These are phyloP conservation scores for Dallia pectoralis DNA, from an alignment of 2,797 vertebrate genomes.

Conservation along the genomic window DNA sequence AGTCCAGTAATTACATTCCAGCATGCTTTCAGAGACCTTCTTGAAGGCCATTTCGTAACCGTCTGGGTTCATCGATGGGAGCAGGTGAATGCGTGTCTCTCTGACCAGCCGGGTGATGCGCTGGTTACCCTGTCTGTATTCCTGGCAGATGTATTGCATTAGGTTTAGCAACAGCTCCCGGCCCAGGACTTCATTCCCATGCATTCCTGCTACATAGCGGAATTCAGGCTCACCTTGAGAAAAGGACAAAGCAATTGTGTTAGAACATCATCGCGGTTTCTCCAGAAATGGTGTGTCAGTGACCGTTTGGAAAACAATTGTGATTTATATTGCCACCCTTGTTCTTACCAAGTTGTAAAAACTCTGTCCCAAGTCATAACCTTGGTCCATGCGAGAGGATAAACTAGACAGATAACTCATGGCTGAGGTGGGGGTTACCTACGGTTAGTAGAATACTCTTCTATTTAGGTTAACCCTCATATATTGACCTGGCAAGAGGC, in stretches of 20 bases:
- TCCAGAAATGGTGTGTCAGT: background rate
- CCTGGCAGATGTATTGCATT: constrained; percentile 90
- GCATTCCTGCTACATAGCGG: constrained; percentile 96
- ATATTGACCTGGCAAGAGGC: no score
- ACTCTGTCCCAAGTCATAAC: no score
- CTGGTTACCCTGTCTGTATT: constrained; percentile 81
- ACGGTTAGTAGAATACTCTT: background rate
- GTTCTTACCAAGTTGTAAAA: no score
- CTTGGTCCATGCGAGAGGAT: no score
- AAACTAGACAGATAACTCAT: background rate
- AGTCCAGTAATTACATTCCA: background rate
- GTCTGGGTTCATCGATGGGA: constrained; percentile 97
- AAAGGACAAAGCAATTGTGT: background rate
- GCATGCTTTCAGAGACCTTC: constrained; percentile 60
- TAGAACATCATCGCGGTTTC: background rate
- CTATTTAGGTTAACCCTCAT: background rate
- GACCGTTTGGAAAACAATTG: no score
- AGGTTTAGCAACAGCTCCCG: constrained; percentile 91
- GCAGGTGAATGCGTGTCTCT: constrained; percentile 86
- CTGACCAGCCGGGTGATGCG: constrained; percentile 84
- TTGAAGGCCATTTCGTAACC: constrained; percentile 87
- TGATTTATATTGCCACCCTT: no score
- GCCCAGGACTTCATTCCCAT: constrained; percentile 93
- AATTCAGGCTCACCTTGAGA: constrained; percentile 90
- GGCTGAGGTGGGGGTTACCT: no score